Percentiles rank a stretch among this genome's conserved stretches.
These are phyloP conservation scores for Plebejus melissa DNA, from an alignment of 2,888 invertebrate species.

Conservation along the genomic window DNA sequence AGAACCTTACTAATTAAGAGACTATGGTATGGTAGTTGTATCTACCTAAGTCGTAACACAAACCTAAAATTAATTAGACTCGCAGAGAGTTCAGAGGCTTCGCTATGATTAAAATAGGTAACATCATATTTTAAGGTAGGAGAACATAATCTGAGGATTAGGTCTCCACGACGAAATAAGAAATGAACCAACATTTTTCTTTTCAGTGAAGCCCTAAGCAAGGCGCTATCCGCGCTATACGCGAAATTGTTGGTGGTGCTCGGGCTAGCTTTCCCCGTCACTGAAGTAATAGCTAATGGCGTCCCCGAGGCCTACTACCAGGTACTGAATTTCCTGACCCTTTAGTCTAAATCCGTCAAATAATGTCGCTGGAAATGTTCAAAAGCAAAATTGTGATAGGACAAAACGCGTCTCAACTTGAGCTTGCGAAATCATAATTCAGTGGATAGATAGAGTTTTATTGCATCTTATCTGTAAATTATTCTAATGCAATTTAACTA, in stretches of 20 bases:
- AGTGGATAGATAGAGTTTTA: not conserved
- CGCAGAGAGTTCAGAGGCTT: not conserved
- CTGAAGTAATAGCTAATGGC: constrained; percentile 89
- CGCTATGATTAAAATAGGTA: constrained; percentile 3
- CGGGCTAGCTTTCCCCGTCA: constrained; percentile 91
- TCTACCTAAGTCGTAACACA: not conserved
- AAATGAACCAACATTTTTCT: constrained; percentile 29
- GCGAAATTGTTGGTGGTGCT: constrained; percentile 90
- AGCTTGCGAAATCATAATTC: not conserved
- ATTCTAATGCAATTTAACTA: too few relatives aligned
- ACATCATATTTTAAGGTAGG: constrained; percentile 10
- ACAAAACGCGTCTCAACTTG: not conserved
- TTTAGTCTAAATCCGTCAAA: not conserved
- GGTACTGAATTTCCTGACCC: constrained; percentile 56
- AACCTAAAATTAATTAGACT: constrained; percentile 16
- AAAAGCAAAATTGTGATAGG: not conserved
- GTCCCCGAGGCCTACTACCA: constrained; percentile 87
- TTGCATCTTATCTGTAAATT: too few relatives aligned
- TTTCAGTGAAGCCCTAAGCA: constrained; percentile 84
- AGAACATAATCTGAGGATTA: constrained; percentile 5
- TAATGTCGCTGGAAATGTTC: not conserved
- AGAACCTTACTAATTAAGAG: not conserved
- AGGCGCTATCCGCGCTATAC: constrained; percentile 89
- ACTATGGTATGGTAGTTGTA: not conserved
- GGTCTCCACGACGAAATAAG: not conserved